Percentiles rank a stretch among this genome's conserved stretches.
These are phyloP conservation scores for Sorex fumeus DNA, from an alignment of 2,113 vertebrate species.

Conservation along the genomic window DNA sequence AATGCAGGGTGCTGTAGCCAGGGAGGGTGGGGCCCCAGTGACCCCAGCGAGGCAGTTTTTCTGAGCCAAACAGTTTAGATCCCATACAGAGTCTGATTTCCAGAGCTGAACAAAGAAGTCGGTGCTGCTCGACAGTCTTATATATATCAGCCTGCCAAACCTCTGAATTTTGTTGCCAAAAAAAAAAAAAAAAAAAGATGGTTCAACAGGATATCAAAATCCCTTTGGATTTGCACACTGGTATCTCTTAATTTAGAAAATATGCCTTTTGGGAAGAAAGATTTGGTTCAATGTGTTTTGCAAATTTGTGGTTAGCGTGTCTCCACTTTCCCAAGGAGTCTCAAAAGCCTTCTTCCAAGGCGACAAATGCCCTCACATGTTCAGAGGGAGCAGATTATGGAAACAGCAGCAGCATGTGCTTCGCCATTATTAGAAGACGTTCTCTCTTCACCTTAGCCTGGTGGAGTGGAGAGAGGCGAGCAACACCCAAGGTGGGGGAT, in stretches of 20 bases:
- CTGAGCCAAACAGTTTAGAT: slow-evolving; percentile 67
- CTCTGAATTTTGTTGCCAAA: slow-evolving; percentile 66
- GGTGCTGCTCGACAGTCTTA: slow-evolving; percentile 50
- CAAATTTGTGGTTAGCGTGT: not conserved
- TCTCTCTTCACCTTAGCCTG: slow-evolving; percentile 32
- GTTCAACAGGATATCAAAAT: slow-evolving; percentile 44
- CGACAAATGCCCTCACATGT: slow-evolving; percentile 37
- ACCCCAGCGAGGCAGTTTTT: slow-evolving; percentile 80
- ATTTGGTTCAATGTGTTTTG: not conserved
- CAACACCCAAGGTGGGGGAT: not conserved
- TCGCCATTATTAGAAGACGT: not conserved
- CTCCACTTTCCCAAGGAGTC: not conserved
- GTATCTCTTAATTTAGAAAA: slow-evolving; percentile 64
- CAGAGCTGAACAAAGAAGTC: slow-evolving; percentile 78
- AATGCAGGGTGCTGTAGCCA: slow-evolving; percentile 76
- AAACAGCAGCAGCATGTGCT: slow-evolving; percentile 53
- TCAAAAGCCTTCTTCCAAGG: not conserved
- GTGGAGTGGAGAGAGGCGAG: rapidly evolving
- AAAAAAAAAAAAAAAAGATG: not conserved
- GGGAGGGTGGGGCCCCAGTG: slow-evolving; percentile 72
- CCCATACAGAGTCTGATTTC: slow-evolving; percentile 61
- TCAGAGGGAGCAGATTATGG: slow-evolving; percentile 48
- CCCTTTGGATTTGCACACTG: slow-evolving; percentile 40
- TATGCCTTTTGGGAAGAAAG: slow-evolving; percentile 38
- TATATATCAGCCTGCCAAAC: slow-evolving; percentile 63